Evolutionary conservation across 1,140 invertebrate species (phyloP), one percentile per base, ranked within the genome.

Genomic region (Lysiphlebus fabarum): DNA sequence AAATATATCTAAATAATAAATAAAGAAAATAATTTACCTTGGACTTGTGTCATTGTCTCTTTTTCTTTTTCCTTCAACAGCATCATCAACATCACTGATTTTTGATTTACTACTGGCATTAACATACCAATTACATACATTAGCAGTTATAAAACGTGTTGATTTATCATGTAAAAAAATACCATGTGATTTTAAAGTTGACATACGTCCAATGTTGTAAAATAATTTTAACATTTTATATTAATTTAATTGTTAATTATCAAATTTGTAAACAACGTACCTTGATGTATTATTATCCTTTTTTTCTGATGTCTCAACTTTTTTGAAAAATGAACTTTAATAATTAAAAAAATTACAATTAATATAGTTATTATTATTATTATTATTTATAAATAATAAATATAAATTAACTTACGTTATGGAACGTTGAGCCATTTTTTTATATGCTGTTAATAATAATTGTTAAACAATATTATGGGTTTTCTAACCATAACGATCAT

Each of bases 361-460:
- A n/a, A n/a, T n/a, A n/a, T n/a, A n/a, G n/a, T n/a, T n/a, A 26
- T 50, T n/a, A 63, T 11, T 34, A 56, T 11, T 1, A 42, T 8
- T 37, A 33, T 7, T 34, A 47, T 53, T 40, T 7, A 26, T 6
- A 58, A 6, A 14, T 56, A 33, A 7, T 10, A 14, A 12, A 2
- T 26, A 26, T 51, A 47, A 9, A 53, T 34, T 33, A 14, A 69
- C 67, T 67, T 56, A 72, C 71, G 67, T 71, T 68, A 73, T 72
- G 43, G 64, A 68, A 41, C 69, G 68, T 37, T 73, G 71, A 36
- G 69, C 58, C 71, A 73, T 73, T 66, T 63, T 65, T 41, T n/a
- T 1, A 12, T 36, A 59, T 7, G 42, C 59, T 59, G 64, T 61
- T 61, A 67, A 34, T 8, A 56, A 56, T 48, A 48, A 43, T 40